Base-by-base conservation (phyloP, 2,113 vertebrate genomes). In the Phainopepla nitens region DNA sequence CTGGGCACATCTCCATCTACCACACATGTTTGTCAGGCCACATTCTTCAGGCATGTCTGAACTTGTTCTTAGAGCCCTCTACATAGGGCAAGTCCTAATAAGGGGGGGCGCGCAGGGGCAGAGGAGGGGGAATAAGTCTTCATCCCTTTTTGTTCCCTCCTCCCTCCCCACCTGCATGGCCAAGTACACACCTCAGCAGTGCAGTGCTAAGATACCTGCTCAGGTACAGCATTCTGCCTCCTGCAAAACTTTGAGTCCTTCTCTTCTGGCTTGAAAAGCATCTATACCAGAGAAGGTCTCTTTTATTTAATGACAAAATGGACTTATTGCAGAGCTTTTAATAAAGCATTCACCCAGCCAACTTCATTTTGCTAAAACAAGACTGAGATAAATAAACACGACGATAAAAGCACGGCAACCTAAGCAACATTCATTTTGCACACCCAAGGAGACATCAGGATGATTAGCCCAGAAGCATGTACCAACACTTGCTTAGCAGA, bases 21-120 rank as follows among this genome's bases (percentile, higher is more conserved):
- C 29, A 58, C 13, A 28, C 9, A 15, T 23, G 33, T 57, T 80
- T 95, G 75, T 77, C 44, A 87, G 44, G 6, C 31, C 39, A 91
- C 82, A 92, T 95, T 94, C 91, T 73, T 95, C 35, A 91, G 82
- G 29, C 94, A 83, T 78, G 93, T 69, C 85, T 91, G 75, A 94
- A 95, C 97, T 88, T 96, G 91, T 70, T 61, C 19, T 81, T 45
- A 51, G 6, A 85, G 47, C 54, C 50, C 56, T 90, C 53, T 65
- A 47, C 20, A 57, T 31, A 49, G 24, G 17, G 12, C 42, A 81
- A 68, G 31, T 56, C 22, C 42, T 84, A 19, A 13, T 36, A 4
- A 11, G 27, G 2, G 3, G 21, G 18, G 27, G 7, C 45, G 13
- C 13, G 12, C 23, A 20, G 6, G 21, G 14, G 10, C 13, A 70